Percentiles rank a stretch among this genome's conserved stretches.
Conservation (phyloP, 2,797 vertebrate species). For the Ciconia nigra region DNA sequence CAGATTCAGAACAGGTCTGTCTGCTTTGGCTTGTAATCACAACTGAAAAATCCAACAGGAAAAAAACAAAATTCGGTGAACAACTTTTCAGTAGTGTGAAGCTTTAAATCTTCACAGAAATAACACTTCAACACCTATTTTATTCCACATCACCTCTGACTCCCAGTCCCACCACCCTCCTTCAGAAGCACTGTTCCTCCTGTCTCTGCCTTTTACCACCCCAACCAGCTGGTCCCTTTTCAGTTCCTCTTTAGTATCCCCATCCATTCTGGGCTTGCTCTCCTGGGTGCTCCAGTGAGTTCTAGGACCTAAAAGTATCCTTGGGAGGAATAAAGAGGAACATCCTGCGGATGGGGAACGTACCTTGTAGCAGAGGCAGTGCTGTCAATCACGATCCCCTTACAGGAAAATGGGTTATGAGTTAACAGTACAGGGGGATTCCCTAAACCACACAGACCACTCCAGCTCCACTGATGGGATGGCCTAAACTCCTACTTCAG, state of each 20-base stretch:
- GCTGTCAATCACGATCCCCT: not conserved
- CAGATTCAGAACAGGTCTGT: not conserved
- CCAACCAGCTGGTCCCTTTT: not conserved
- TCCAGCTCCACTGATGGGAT: not conserved
- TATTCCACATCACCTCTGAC: not conserved
- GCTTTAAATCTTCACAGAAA: not conserved
- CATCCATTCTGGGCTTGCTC: not conserved
- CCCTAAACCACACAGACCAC: not conserved
- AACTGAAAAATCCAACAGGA: not conserved
- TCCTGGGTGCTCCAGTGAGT: rapidly evolving
- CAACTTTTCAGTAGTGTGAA: not conserved
- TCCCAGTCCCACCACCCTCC: not conserved
- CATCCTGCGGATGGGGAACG: not conserved
- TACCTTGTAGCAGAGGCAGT: not conserved
- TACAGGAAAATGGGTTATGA: not conserved
- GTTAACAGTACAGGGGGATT: not conserved
- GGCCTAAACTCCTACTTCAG: not conserved
- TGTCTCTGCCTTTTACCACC: not conserved
- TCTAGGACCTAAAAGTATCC: not conserved
- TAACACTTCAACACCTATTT: not conserved
- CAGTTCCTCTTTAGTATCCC: not conserved
- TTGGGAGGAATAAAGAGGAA: not conserved
- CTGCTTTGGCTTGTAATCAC: not conserved
- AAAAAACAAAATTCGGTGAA: not conserved
- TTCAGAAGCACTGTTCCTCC: not conserved